A percentile compares a stretch with the other conserved stretches of the same genome.
Evolutionary conservation across 2,888 invertebrate species (phyloP).

Genomic region (Thereva nobilitata): DNA sequence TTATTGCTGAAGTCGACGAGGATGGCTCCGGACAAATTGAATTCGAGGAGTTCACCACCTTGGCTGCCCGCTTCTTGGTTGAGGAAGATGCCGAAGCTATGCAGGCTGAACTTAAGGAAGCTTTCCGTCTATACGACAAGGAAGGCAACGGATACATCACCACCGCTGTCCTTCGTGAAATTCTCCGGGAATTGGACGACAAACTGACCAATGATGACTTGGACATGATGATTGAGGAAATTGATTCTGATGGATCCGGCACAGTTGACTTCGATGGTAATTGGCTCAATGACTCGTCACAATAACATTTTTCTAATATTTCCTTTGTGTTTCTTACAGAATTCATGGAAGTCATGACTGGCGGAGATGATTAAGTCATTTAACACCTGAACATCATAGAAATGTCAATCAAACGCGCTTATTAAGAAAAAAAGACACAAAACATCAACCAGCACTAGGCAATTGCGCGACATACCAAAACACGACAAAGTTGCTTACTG

Average conservation of each 20-base stretch:
- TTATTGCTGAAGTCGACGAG: slow-evolving; percentile 73
- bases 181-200: slow-evolving; percentile 91
- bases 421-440: too few species aligned
- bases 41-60: slow-evolving; percentile 72
- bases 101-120: slow-evolving; percentile 93
- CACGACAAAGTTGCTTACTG: neutral
- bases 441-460: too few species aligned
- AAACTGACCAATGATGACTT: slow-evolving; percentile 91
- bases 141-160: slow-evolving; percentile 93
- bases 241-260: slow-evolving; percentile 96
- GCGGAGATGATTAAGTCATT: slow-evolving; percentile 69
- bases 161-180: slow-evolving; percentile 85
- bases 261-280: slow-evolving; percentile 98
- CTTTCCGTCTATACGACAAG: slow-evolving; percentile 86
- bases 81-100: slow-evolving; percentile 82
- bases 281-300: slow-evolving; percentile 33
- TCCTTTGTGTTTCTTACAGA: slow-evolving; percentile 61
- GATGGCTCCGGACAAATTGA: slow-evolving; percentile 73
- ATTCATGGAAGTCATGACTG: slow-evolving; percentile 86
- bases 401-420: too few species aligned
- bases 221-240: slow-evolving; percentile 97
- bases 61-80: slow-evolving; percentile 74
- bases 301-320: neutral
- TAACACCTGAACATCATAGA: slow-evolving; percentile 13
- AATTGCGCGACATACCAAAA: too few species aligned